Conservation (phyloP, 2,888 invertebrate species). For the Pristionchus japonicus region DNA sequence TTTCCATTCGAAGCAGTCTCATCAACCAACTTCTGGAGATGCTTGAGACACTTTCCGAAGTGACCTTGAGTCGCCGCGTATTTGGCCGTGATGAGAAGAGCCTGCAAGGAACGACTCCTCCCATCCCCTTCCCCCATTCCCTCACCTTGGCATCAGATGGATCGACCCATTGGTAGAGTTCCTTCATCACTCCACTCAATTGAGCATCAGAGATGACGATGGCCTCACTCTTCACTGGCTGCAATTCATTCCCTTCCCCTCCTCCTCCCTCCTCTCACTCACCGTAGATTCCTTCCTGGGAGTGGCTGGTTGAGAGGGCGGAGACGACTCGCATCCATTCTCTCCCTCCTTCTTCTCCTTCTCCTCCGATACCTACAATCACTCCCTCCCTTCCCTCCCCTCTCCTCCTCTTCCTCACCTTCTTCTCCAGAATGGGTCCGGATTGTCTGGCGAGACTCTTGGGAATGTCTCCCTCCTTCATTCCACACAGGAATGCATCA, state of each 20-base stretch:
- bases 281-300: conserved; percentile 21
- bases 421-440: conserved; percentile 50
- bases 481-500: conserved; percentile 54
- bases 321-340: conserved; percentile 1
- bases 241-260: conserved; percentile 41
- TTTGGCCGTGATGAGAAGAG: conserved; percentile 82
- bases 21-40: conserved; percentile 85
- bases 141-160: conserved; percentile 84
- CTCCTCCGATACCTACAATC: not conserved
- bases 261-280: not conserved
- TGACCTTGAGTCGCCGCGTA: conserved; percentile 86
- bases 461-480: conserved; percentile 53
- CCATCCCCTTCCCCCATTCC: too few relatives aligned
- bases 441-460: conserved; percentile 51
- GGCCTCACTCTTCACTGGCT: conserved; percentile 38
- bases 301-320: not conserved
- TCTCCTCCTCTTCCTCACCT: not conserved
- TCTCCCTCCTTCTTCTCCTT: conserved; percentile 36
- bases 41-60: conserved; percentile 87
- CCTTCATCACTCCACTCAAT: conserved; percentile 81
- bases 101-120: conserved; percentile 77
- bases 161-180: conserved; percentile 87
- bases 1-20: conserved; percentile 78
- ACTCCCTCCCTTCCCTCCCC: not conserved
- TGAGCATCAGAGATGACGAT: conserved; percentile 73